Base-by-base conservation (phyloP, 2,113 vertebrate genomes). In the Bubalus kerabau region DNA sequence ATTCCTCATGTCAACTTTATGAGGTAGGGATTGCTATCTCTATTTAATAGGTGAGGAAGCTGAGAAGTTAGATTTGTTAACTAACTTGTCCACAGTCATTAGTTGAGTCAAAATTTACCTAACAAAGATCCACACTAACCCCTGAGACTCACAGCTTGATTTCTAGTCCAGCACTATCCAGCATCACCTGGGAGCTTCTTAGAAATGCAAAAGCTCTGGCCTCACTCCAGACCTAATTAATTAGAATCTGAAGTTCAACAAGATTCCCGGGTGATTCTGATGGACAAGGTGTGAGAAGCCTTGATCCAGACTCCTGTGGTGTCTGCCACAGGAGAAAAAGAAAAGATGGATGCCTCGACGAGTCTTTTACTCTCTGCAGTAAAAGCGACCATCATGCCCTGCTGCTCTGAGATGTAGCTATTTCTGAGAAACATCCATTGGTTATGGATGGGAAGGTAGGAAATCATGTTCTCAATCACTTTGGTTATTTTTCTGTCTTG, bases 401-500 rank as follows among this genome's bases (percentile, higher is more conserved):
- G 5, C 60, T 90, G 15, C 43, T 93, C 54, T 54, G 57, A 97
- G 64, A 54, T 82, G 82, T 24, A 95, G n/a, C 21, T 90, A 7
- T 50, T 95, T 93, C 87, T 74, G 64, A 94, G 80, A 83, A 85
- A 88, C 23, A 23, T 40, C 67, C 67, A 40, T 71, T 96, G 52
- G 12, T n/a, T 81, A n/a, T 87, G 64, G 74, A 60, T 76, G 48
- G 48, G 14, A 89, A 96, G 32, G 19, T 50, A 96, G n/a, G 48
- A 90, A 76, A 94, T 71, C 86, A 76, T 96, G 56, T 80, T 90
- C 48, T 91, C 78, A 80, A 32, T 90, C 32, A 56, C 90, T 87
- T 89, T 87, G 59, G 60, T 96, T 92, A 26, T 82, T 86, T 95
- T 88, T 96, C 90, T 86, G 28, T 85, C n/a, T 48, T 64, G 50